These are phyloP conservation scores for Acanthurus tractus DNA, from an alignment of 2,797 vertebrate genomes.

Conservation along the genomic window DNA sequence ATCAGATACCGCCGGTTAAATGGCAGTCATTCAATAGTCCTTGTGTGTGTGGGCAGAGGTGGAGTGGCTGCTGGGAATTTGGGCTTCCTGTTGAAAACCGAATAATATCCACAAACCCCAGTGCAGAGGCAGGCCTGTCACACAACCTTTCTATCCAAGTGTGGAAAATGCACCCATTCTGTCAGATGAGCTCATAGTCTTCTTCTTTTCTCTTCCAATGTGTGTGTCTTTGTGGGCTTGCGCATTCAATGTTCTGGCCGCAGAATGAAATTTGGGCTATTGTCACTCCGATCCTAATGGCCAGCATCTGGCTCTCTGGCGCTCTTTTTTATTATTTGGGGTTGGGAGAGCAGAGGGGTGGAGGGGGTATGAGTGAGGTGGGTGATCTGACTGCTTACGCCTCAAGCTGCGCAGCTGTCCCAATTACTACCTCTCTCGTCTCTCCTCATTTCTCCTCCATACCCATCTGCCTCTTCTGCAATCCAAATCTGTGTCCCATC, in stretches of 20 bases:
- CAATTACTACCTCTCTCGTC: constrained; percentile 73
- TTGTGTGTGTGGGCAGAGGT: constrained; percentile 30
- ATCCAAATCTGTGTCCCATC: constrained; percentile 52
- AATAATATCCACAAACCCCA: constrained; percentile 56
- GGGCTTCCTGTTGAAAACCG: constrained; percentile 57
- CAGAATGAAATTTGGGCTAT: constrained; percentile 62
- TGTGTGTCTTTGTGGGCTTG: constrained; percentile 49
- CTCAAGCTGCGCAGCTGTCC: constrained; percentile 77
- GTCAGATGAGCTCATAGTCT: constrained; percentile 70
- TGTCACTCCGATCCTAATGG: constrained; percentile 74
- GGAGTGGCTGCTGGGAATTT: constrained; percentile 55
- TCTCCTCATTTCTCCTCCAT: constrained; percentile 60
- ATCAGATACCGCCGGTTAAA: constrained; percentile 66
- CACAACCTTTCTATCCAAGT: constrained; percentile 63
- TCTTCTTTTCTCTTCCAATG: constrained; percentile 35
- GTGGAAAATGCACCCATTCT: constrained; percentile 78
- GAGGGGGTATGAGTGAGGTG: constrained; percentile 36
- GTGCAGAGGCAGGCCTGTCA: constrained; percentile 62
- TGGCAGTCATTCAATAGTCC: constrained; percentile 51
- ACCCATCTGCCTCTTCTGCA: constrained; percentile 66
- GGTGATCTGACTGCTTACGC: constrained; percentile 64
- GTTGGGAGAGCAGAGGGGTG: background rate
- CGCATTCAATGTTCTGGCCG: constrained; percentile 48
- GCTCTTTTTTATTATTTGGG: constrained; percentile 29
- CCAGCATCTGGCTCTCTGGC: constrained; percentile 74